Percentiles rank a stretch among this genome's conserved stretches.
These are phyloP conservation scores for Cottoperca gobio DNA, from an alignment of 2,797 vertebrate genomes.

Conservation along the genomic window DNA sequence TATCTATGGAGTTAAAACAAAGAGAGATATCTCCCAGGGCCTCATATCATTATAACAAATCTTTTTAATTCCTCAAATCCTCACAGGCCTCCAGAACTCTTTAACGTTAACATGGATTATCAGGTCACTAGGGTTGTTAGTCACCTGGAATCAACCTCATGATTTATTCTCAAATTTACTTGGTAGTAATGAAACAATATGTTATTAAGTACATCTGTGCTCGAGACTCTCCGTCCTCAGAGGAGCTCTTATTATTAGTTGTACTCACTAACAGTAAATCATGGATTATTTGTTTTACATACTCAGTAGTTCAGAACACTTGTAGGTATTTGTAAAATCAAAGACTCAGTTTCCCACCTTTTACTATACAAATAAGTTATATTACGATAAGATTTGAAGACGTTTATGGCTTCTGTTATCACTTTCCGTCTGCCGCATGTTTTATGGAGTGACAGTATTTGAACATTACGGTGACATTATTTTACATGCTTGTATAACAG, in stretches of 20 bases:
- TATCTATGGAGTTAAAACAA: no score
- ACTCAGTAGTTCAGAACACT: background rate
- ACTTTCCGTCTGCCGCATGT: constrained; percentile 3
- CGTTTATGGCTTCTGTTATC: background rate
- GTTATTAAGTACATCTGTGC: background rate
- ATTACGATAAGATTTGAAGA: background rate
- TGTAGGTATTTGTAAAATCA: background rate
- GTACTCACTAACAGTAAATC: background rate
- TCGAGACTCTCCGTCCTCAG: background rate
- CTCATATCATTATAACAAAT: no score
- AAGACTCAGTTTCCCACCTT: background rate
- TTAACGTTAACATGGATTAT: no score
- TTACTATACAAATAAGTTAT: background rate
- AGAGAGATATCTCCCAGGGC: no score
- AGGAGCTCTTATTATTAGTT: background rate
- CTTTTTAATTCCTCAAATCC: no score
- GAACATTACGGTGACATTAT: constrained; percentile 1
- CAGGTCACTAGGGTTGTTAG: no score
- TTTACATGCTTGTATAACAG: background rate
- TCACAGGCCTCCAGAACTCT: no score
- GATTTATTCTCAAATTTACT: background rate
- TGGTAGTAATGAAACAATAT: background rate
- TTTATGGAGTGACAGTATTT: constrained; percentile 4
- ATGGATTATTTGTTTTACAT: background rate
- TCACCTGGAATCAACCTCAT: background rate